Conservation (phyloP, 1,140 invertebrate species). For the Pomacea maculata region DNA sequence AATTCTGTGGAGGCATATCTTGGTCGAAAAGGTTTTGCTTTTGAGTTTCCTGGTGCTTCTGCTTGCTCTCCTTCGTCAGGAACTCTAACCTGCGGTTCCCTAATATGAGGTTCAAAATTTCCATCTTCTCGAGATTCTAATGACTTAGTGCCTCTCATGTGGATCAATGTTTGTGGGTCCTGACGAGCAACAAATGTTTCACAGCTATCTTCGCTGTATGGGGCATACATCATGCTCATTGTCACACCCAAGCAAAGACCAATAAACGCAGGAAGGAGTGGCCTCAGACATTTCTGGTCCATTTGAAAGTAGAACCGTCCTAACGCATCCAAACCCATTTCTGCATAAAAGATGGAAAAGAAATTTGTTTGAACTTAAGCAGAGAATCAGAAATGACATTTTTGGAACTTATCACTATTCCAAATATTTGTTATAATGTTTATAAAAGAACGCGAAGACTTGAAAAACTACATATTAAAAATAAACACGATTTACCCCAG, state of each 20-base stretch:
- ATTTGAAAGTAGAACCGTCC: neutral
- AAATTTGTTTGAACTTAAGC: neutral
- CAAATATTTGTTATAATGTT: neutral
- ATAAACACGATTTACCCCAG: no score
- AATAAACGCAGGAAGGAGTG: constrained; percentile 45
- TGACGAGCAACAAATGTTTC: constrained; percentile 36
- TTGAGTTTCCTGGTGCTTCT: neutral
- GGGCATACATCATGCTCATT: constrained; percentile 56
- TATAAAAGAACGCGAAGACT: neutral
- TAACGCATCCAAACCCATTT: constrained; percentile 1
- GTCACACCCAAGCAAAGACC: constrained; percentile 57
- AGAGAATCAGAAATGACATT: neutral
- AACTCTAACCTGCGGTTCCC: constrained; percentile 20
- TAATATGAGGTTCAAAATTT: constrained; percentile 34
- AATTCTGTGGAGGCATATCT: constrained; percentile 93
- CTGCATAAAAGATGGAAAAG: constrained; percentile 3
- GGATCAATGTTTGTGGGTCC: constrained; percentile 39
- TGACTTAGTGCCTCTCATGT: constrained; percentile 43
- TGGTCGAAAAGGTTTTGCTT: constrained; percentile 71
- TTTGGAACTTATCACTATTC: neutral
- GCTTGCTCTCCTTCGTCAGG: constrained; percentile 4
- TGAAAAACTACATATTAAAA: no score
- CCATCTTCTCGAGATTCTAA: constrained; percentile 22
- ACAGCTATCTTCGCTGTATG: constrained; percentile 59
- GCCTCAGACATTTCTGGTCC: constrained; percentile 29